Conservation (phyloP, 1,140 invertebrate genomes). For the Cotesia vestalis region DNA sequence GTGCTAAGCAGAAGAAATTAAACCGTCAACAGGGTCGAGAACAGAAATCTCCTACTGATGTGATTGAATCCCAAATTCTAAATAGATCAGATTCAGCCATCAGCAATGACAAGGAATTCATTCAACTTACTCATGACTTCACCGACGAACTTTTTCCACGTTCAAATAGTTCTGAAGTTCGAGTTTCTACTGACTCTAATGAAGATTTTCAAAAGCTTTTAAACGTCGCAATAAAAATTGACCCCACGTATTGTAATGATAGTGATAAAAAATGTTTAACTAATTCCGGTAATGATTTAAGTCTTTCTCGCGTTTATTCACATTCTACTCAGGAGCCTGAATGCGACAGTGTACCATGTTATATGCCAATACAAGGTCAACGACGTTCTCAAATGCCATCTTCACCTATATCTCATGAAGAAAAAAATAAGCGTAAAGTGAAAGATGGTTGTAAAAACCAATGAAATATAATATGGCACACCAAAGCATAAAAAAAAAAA, state of each 20-base stretch:
- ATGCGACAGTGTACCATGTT: slow-evolving; percentile 72
- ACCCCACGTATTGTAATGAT: slow-evolving; percentile 61
- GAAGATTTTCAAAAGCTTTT: slow-evolving; percentile 51
- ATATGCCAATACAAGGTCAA: slow-evolving; percentile 83
- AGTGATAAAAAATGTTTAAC: slow-evolving; percentile 53
- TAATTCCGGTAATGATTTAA: slow-evolving; percentile 57
- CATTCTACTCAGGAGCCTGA: slow-evolving; percentile 55
- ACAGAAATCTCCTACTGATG: slow-evolving; percentile 55
- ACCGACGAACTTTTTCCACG: slow-evolving; percentile 46
- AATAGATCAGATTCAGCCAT: slow-evolving; percentile 56
- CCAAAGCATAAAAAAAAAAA: not conserved
- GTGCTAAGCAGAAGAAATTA: slow-evolving; percentile 73
- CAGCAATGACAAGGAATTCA: slow-evolving; percentile 41
- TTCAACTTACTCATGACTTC: slow-evolving; percentile 51
- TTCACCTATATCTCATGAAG: slow-evolving; percentile 64
- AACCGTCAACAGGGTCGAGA: slow-evolving; percentile 70
- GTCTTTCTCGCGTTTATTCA: slow-evolving; percentile 55
- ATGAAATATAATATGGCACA: slow-evolving; percentile 43
- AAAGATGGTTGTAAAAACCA: slow-evolving; percentile 67
- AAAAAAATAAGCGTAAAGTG: slow-evolving; percentile 63
- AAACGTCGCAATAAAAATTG: slow-evolving; percentile 63
- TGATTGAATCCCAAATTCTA: slow-evolving; percentile 54
- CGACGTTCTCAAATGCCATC: slow-evolving; percentile 66
- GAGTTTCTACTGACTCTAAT: slow-evolving; percentile 50
- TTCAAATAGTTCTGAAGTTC: slow-evolving; percentile 64